phyloP scores from a whole-genome alignment of 1,140 invertebrate species.

The Drosophila nigrodunni region DNA sequence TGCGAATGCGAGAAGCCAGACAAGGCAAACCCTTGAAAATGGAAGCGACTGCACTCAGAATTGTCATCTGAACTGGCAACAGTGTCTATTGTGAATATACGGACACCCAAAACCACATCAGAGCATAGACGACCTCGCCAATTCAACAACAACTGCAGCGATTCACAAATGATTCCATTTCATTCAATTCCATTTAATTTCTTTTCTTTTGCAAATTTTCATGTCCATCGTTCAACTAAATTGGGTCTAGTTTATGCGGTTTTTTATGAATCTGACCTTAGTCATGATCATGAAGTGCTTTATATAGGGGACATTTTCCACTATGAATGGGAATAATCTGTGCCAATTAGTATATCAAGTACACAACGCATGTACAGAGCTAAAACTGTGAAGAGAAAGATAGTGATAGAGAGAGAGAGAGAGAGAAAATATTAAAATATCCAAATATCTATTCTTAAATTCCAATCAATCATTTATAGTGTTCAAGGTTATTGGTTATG shows the following conservation, averaged over 20 bases:
- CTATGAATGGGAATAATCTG: slow-evolving; percentile 59
- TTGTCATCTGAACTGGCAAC: slow-evolving; percentile 45
- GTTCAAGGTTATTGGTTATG: slow-evolving; percentile 7
- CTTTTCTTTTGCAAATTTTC: slow-evolving; percentile 54
- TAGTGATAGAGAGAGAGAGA: background rate
- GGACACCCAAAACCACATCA: slow-evolving; percentile 50
- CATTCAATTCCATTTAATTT: slow-evolving; percentile 30
- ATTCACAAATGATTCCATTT: slow-evolving; percentile 18
- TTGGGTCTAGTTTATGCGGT: slow-evolving; percentile 78
- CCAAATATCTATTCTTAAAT: background rate
- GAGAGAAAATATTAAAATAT: background rate
- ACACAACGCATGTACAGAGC: background rate
- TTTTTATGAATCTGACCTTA: slow-evolving; percentile 80
- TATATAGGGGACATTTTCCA: slow-evolving; percentile 52
- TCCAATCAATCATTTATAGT: slow-evolving; percentile 25
- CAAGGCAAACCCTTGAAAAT: slow-evolving; percentile 80
- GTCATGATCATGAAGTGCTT: slow-evolving; percentile 75
- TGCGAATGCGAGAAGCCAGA: slow-evolving; percentile 71
- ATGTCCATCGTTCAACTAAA: slow-evolving; percentile 58
- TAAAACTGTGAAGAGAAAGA: background rate
- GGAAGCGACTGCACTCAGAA: slow-evolving; percentile 57
- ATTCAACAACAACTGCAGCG: background rate
- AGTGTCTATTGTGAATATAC: background rate
- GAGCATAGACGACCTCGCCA: slow-evolving; percentile 17
- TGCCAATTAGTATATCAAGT: slow-evolving; percentile 38